Percentiles rank a stretch among this genome's conserved stretches.
Conservation (phyloP, 1,140 invertebrate genomes). For the Uloborus diversus region DNA sequence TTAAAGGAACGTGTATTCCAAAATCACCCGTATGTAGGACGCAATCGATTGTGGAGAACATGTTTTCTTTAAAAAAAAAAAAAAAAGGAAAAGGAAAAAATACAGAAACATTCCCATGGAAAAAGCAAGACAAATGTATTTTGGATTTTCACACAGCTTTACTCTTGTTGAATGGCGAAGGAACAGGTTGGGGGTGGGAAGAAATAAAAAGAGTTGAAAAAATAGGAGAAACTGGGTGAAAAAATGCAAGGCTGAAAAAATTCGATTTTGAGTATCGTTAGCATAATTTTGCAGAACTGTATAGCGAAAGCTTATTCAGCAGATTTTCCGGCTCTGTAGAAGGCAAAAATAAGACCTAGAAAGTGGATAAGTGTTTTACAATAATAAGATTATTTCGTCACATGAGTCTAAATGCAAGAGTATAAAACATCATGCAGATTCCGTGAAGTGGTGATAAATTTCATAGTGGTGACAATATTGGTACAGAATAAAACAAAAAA, state of each 20-base stretch:
- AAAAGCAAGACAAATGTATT: background rate
- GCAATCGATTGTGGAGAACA: constrained; percentile 6
- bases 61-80: too few relatives aligned
- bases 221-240: background rate
- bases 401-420: too few relatives aligned
- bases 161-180: background rate
- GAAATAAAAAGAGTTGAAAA: constrained; percentile 5
- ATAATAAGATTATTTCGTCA: too few relatives aligned
- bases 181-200: background rate
- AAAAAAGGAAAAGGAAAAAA: too few relatives aligned
- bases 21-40: background rate
- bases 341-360: too few relatives aligned
- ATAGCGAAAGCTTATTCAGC: too few relatives aligned
- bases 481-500: too few relatives aligned
- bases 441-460: too few relatives aligned
- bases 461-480: too few relatives aligned
- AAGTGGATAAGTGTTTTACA: too few relatives aligned
- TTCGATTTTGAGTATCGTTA: constrained; percentile 13
- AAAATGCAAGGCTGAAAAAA: background rate
- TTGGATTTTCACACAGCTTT: constrained; percentile 8
- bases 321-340: too few relatives aligned
- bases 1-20: constrained; percentile 3
- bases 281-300: background rate
- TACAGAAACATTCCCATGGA: background rate
- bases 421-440: too few relatives aligned